Evolutionary conservation across 2,113 vertebrate species (phyloP).

Genomic region (western clawed frog (Xenopus tropicalis)): DNA sequence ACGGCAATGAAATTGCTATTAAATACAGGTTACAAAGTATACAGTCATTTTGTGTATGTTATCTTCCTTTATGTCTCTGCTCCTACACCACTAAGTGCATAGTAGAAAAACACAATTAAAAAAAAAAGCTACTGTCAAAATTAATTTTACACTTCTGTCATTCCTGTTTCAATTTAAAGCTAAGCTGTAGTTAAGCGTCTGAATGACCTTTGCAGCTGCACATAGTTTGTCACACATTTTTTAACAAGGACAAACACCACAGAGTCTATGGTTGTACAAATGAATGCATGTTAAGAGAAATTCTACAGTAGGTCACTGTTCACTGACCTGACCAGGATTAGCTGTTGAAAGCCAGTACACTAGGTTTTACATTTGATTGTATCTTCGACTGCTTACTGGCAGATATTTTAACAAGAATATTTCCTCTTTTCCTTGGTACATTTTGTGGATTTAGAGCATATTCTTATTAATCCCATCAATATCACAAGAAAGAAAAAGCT

Average conservation of each 20-base stretch:
- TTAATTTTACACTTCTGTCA: neutral
- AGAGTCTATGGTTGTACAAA: conserved; percentile 36
- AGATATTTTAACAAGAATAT: conserved; percentile 28
- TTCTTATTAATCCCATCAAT: conserved; percentile 1
- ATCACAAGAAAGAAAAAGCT: neutral
- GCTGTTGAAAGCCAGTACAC: conserved; percentile 24
- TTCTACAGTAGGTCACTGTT: conserved; percentile 35
- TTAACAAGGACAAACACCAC: conserved; percentile 41
- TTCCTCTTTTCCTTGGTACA: neutral
- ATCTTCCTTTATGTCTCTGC: too few relatives aligned
- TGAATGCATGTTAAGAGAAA: conserved; percentile 41
- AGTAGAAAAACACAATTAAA: too few relatives aligned
- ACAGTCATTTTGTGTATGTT: too few relatives aligned
- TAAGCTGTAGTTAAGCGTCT: neutral
- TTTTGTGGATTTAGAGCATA: conserved; percentile 1
- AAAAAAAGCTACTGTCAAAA: too few relatives aligned
- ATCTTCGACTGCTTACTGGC: conserved; percentile 1
- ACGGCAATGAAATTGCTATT: too few relatives aligned
- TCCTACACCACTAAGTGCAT: too few relatives aligned
- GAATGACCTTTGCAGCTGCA: conserved; percentile 30
- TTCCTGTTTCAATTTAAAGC: neutral
- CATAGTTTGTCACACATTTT: conserved; percentile 38
- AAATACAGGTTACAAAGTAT: too few relatives aligned
- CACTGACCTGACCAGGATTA: conserved; percentile 38
- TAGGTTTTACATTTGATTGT: conserved; percentile 28